These are phyloP conservation scores for Tinea semifulvella DNA, from an alignment of 2,888 invertebrate species.

Conservation along the genomic window DNA sequence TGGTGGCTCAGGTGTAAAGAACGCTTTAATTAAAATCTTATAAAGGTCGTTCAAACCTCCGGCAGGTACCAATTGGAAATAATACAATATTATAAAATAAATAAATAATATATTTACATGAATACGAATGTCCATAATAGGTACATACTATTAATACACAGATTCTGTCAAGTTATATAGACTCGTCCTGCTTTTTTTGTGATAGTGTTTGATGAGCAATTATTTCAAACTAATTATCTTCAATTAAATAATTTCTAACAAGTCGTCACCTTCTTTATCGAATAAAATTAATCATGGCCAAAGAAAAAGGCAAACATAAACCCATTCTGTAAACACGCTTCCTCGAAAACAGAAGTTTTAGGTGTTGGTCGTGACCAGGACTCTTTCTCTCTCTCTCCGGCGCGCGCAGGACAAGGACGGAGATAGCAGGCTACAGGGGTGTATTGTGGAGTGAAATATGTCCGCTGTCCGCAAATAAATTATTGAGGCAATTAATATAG, in stretches of 20 bases:
- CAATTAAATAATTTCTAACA: not conserved
- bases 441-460: constrained; percentile 19
- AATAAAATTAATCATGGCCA: constrained; percentile 3
- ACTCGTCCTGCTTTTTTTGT: too few relatives aligned
- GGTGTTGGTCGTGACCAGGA: not conserved
- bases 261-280: not conserved
- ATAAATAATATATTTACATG: too few relatives aligned
- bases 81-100: too few relatives aligned
- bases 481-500: constrained; percentile 21
- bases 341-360: constrained; percentile 8
- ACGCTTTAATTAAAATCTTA: too few relatives aligned
- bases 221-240: too few relatives aligned
- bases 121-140: too few relatives aligned
- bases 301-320: constrained; percentile 1
- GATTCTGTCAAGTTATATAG: too few relatives aligned
- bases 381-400: not conserved
- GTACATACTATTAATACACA: too few relatives aligned
- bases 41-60: too few relatives aligned
- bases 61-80: too few relatives aligned
- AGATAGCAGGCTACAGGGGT: not conserved
- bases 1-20: too few relatives aligned
- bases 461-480: constrained; percentile 22
- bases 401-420: constrained; percentile 1
- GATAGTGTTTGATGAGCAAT: too few relatives aligned
- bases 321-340: constrained; percentile 8